Conservation (phyloP, 1,140 invertebrate species). For the Paraescarpia echinospica region DNA sequence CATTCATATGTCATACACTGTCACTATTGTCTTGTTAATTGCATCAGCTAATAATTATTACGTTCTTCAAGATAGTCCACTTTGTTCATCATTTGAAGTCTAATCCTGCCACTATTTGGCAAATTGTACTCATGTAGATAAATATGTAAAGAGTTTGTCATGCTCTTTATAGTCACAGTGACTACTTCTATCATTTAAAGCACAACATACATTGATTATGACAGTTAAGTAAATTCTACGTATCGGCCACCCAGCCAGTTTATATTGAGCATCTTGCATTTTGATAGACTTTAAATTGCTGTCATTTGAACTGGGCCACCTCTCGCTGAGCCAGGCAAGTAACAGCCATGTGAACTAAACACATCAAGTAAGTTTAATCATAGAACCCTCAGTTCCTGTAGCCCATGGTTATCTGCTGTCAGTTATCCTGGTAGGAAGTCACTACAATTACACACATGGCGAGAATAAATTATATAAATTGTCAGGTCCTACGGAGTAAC, state of each 20-base stretch:
- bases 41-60: background rate
- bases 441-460: background rate
- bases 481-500: background rate
- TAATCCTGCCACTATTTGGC: background rate
- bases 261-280: background rate
- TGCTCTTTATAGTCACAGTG: too few relatives aligned
- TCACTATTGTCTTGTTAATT: background rate
- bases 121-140: background rate
- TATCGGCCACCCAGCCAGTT: background rate
- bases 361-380: background rate
- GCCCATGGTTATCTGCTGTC: background rate
- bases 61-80: background rate
- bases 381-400: background rate
- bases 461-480: background rate
- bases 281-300: background rate
- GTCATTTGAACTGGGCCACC: background rate
- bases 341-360: background rate
- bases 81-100: background rate
- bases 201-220: background rate
- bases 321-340: background rate
- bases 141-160: background rate
- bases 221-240: background rate
- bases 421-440: background rate
- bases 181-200: background rate
- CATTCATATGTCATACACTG: background rate